These are phyloP conservation scores for Diorhabda elongata DNA, from an alignment of 1,140 invertebrate genomes.

Conservation along the genomic window DNA sequence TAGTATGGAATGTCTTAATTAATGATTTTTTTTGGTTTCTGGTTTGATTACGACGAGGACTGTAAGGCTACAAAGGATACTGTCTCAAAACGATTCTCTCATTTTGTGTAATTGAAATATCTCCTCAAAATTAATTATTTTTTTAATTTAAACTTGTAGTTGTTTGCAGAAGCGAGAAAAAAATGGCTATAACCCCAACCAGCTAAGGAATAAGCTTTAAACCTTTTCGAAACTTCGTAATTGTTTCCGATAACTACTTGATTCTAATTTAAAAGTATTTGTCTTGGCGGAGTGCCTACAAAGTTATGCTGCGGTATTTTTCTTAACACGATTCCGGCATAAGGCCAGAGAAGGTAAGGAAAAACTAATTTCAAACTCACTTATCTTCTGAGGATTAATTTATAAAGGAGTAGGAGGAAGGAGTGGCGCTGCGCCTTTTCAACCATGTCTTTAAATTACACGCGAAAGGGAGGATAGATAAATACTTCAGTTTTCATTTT, in stretches of 20 bases:
- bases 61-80: too few relatives aligned
- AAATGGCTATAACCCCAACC: neutral
- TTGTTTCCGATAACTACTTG: constrained; percentile 2
- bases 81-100: too few relatives aligned
- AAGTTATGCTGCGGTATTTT: neutral
- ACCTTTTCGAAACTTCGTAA: neutral
- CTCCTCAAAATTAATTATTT: too few relatives aligned
- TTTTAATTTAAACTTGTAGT: too few relatives aligned
- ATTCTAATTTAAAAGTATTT: constrained; percentile 3
- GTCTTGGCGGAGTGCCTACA: neutral
- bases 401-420: neutral
- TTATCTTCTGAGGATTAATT: constrained; percentile 2
- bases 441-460: neutral
- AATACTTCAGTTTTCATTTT: neutral
- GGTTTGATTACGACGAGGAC: too few relatives aligned
- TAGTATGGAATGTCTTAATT: too few relatives aligned
- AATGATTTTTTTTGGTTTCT: too few relatives aligned
- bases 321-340: constrained; percentile 2
- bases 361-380: constrained; percentile 2
- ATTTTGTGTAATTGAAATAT: too few relatives aligned
- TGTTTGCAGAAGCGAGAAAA: too few relatives aligned
- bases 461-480: constrained; percentile 1
- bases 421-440: neutral
- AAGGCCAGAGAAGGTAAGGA: neutral
- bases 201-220: neutral